Evolutionary conservation across 2,797 vertebrate species (phyloP).

Genomic region (Alcedo atthis): DNA sequence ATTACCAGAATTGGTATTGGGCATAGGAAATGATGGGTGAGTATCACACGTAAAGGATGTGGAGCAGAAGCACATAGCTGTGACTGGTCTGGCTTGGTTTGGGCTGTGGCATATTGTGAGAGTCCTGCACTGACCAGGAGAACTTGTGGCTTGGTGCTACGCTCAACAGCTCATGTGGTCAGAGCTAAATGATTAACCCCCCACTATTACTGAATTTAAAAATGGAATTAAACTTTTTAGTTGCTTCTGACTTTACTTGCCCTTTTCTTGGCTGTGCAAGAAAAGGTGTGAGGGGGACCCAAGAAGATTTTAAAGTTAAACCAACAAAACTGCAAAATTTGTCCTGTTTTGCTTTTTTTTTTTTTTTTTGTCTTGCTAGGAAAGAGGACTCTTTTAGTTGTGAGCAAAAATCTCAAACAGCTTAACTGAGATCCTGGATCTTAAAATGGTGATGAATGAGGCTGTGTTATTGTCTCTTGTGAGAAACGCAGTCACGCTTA

Average conservation of each 20-base stretch:
- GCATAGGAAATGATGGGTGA: background rate
- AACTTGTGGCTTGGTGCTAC: background rate
- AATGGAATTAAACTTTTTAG: background rate
- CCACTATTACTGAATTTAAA: background rate
- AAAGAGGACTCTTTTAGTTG: background rate
- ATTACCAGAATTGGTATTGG: background rate
- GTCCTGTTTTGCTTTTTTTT: no score
- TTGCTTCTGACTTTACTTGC: background rate
- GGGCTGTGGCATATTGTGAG: background rate
- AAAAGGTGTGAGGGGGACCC: background rate
- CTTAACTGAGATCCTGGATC: background rate
- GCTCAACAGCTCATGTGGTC: background rate
- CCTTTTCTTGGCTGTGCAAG: background rate
- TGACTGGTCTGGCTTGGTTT: background rate
- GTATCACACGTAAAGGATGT: background rate
- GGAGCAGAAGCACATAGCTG: background rate
- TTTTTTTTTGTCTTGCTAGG: background rate
- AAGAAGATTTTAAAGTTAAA: background rate
- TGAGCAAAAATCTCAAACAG: background rate
- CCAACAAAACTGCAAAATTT: background rate
- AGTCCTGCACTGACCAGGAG: background rate
- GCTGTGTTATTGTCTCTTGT: background rate
- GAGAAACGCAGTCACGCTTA: no score
- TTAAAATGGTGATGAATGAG: background rate
- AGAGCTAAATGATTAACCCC: background rate